Percentiles rank a stretch among this genome's conserved stretches.
These are phyloP conservation scores for Pemphredon lugubris DNA, from an alignment of 2,888 invertebrate genomes.

Conservation along the genomic window DNA sequence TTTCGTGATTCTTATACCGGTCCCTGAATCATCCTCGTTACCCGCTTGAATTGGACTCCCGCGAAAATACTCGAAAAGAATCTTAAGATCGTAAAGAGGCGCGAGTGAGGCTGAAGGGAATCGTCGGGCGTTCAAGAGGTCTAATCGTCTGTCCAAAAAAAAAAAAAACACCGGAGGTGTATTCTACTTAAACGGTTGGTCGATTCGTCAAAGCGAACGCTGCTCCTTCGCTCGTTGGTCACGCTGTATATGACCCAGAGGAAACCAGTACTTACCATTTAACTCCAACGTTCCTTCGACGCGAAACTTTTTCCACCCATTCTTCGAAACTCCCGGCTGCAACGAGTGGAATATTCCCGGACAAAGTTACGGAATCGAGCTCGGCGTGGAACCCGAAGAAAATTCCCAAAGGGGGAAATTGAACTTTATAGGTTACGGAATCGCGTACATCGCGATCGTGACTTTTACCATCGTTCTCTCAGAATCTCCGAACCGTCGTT, in stretches of 20 bases:
- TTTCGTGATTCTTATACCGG: not conserved
- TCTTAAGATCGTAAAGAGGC: not conserved
- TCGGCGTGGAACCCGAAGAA: no score
- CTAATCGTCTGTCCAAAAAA: slow-evolving; percentile 4
- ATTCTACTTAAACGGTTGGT: not conserved
- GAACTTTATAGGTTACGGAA: no score
- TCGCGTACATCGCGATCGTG: no score
- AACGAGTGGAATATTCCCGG: no score
- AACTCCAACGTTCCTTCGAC: no score
- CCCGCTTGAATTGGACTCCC: slow-evolving; percentile 17
- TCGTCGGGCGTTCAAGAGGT: slow-evolving; percentile 7
- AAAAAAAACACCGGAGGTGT: not conserved
- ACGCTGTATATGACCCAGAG: not conserved
- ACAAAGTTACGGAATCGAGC: no score
- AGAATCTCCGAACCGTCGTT: no score
- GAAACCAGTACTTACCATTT: no score
- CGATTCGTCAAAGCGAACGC: slow-evolving; percentile 8
- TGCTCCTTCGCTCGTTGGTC: not conserved
- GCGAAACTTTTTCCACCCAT: no score
- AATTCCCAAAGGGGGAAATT: no score
- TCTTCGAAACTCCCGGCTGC: no score
- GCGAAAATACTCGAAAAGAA: slow-evolving; percentile 8
- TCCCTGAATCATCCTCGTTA: slow-evolving; percentile 28
- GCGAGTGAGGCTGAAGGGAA: not conserved
- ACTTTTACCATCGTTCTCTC: no score